These are phyloP conservation scores for Cassiopea andromeda DNA, from an alignment of 30 jellyfish, hydroid and myxozoan genomes.

Conservation along the genomic window DNA sequence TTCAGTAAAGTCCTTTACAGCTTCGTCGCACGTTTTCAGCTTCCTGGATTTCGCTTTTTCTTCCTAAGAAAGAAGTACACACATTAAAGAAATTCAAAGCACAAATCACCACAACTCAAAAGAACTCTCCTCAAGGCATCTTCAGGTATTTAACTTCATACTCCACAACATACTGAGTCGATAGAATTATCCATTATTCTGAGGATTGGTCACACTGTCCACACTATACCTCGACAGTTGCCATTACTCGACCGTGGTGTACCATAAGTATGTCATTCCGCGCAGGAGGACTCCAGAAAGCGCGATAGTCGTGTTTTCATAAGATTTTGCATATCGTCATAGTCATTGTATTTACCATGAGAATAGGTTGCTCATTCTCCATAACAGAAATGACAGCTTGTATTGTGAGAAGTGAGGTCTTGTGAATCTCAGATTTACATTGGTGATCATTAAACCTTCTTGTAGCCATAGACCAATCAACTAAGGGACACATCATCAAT, in stretches of 20 bases:
- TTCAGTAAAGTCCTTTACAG: not conserved
- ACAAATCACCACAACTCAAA: not conserved
- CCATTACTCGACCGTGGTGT: not conserved
- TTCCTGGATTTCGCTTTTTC: not conserved
- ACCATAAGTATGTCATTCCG: not conserved
- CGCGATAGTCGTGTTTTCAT: not conserved
- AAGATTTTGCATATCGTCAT: not conserved
- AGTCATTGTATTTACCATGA: not conserved
- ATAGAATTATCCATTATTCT: not conserved
- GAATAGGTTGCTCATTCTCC: not conserved
- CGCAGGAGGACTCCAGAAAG: not conserved
- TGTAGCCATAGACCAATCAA: too few relatives aligned
- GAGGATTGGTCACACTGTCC: not conserved
- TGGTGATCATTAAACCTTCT: too few relatives aligned
- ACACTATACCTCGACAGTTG: not conserved
- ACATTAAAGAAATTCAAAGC: not conserved
- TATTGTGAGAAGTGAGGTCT: too few relatives aligned
- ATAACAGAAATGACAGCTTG: too few relatives aligned
- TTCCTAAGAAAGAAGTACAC: not conserved
- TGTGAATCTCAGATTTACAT: too few relatives aligned
- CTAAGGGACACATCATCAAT: too few relatives aligned
- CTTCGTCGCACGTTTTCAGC: not conserved
- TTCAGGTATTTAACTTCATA: not conserved
- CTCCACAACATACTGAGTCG: not conserved
- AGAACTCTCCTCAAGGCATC: not conserved